A percentile compares a stretch with the other conserved stretches of the same genome.
Evolutionary conservation across 2,113 vertebrate genomes (phyloP).

Genomic region (Oreochromis aureus): DNA sequence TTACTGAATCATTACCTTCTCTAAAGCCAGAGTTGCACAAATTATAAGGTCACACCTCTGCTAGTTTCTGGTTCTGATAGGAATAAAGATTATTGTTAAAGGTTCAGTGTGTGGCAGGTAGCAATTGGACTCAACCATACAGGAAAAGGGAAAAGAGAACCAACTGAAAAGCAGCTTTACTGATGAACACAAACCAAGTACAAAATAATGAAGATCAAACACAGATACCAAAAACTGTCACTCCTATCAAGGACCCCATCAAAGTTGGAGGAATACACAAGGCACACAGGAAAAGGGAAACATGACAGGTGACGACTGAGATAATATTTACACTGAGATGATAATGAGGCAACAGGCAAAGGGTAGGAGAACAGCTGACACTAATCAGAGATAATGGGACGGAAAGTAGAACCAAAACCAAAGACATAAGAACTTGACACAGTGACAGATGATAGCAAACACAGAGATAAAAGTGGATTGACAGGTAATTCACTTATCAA

Average conservation of each 20-base stretch:
- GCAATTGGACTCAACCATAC: background rate
- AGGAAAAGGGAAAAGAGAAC: accelerated
- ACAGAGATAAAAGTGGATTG: background rate
- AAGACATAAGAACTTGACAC: background rate
- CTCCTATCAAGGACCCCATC: no score
- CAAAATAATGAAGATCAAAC: background rate
- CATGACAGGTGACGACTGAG: background rate
- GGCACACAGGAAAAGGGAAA: accelerated
- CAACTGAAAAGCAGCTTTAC: accelerated
- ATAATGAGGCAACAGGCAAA: background rate
- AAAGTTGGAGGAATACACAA: background rate
- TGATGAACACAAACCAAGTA: background rate
- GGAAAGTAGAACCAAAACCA: background rate
- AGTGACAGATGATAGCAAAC: background rate
- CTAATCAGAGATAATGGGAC: background rate
- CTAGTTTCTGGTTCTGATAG: background rate
- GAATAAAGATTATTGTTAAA: background rate
- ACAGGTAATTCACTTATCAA: background rate
- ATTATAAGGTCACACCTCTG: accelerated
- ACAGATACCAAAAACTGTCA: background rate
- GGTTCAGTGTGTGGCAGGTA: background rate
- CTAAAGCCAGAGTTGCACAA: background rate
- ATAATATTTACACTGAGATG: background rate
- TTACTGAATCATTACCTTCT: no score
- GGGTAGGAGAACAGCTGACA: background rate